Evolutionary conservation across 2,888 invertebrate species (phyloP).

Genomic region (Limnephilus marmoratus): DNA sequence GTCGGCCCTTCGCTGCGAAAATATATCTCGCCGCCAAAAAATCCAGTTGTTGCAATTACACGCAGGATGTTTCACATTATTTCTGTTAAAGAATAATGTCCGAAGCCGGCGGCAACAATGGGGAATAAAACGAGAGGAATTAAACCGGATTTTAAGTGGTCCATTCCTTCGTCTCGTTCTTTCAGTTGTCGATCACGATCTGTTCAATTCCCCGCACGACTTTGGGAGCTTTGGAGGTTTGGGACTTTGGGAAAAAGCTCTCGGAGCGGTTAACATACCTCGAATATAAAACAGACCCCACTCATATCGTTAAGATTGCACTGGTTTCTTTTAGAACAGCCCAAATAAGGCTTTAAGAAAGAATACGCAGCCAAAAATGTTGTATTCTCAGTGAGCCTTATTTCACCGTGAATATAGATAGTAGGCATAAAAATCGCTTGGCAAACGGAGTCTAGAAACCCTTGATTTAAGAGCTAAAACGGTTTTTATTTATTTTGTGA

Average conservation of each 20-base stretch:
- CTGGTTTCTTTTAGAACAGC: background rate
- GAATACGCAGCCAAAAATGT: too few relatives aligned
- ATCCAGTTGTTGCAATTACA: background rate
- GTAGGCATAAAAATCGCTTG: too few relatives aligned
- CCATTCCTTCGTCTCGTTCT: slow-evolving; percentile 9
- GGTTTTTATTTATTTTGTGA: too few relatives aligned
- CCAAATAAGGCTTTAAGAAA: background rate
- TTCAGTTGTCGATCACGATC: slow-evolving; percentile 44
- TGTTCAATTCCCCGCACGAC: slow-evolving; percentile 35
- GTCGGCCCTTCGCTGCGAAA: background rate
- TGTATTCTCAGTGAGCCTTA: too few relatives aligned
- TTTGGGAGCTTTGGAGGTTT: background rate
- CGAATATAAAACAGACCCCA: background rate
- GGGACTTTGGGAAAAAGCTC: slow-evolving; percentile 10
- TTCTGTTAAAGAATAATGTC: background rate
- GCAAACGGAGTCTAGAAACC: too few relatives aligned
- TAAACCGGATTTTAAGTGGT: slow-evolving; percentile 42
- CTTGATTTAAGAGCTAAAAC: too few relatives aligned
- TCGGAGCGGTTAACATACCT: background rate
- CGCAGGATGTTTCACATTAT: background rate
- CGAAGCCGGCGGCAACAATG: background rate
- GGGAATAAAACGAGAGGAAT: background rate
- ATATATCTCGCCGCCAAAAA: background rate
- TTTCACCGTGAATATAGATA: too few relatives aligned
- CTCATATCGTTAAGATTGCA: slow-evolving; percentile 3